Percentiles rank a stretch among this genome's conserved stretches.
Evolutionary conservation across 2,113 vertebrate species (phyloP).

Genomic region (Petrocephalus microphthalmus): DNA sequence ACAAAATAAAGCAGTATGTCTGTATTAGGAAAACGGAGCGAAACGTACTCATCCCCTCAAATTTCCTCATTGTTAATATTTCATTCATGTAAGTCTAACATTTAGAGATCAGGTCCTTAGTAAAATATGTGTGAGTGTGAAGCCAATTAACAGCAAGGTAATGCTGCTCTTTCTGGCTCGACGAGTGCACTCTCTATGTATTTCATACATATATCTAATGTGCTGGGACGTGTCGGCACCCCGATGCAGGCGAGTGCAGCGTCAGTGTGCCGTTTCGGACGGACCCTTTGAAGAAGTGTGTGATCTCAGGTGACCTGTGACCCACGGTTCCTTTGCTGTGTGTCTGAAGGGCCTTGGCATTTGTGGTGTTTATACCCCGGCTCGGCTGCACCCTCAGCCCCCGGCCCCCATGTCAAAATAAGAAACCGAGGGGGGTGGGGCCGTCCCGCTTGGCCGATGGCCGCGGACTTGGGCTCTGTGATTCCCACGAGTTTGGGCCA

Average conservation of each 20-base stretch:
- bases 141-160: constrained; percentile 49
- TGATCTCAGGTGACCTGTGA: neutral
- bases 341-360: neutral
- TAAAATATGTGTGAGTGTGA: constrained; percentile 49
- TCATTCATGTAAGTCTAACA: constrained; percentile 51
- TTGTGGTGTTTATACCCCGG: neutral
- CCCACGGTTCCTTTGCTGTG: neutral
- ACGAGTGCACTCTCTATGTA: constrained; percentile 23
- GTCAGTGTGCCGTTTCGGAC: neutral
- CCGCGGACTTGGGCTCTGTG: neutral
- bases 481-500: constrained; percentile 15
- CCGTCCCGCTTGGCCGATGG: constrained; percentile 47
- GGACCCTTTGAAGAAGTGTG: neutral
- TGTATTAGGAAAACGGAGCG: constrained; percentile 43
- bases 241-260: neutral
- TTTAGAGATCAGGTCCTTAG: constrained; percentile 54
- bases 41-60: constrained; percentile 57
- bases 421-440: constrained; percentile 23
- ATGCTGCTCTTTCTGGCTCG: constrained; percentile 22
- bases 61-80: constrained; percentile 62
- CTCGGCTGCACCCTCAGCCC: neutral
- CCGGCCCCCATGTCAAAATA: constrained; percentile 1
- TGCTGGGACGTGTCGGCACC: neutral
- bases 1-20: constrained; percentile 54
- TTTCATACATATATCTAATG: neutral